Base-by-base conservation (phyloP, 64 coral and sea anemone species). In the Montipora sp. region DNA sequence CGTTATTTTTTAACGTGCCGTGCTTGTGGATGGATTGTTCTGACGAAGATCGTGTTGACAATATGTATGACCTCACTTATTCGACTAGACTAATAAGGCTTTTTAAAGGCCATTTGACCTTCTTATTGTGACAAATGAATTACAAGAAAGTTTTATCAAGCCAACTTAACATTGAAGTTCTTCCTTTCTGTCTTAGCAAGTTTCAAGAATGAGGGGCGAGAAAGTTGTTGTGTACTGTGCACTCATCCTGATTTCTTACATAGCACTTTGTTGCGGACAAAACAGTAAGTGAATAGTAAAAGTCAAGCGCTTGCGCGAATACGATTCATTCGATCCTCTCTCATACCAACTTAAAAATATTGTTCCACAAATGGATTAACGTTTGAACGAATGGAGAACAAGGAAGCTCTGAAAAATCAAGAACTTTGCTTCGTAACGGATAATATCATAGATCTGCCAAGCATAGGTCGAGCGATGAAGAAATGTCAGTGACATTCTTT, bases 21-120 rank as follows among this genome's bases (percentile, higher is more conserved):
- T 85, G 82, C 82, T 85, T 85, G 82, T 85, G 82, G 82, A 9
- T 85, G 8, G 19, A 85, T 85, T 85, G 82, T 85, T 63, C 13
- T 0, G 27, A 36, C 14, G 61, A 16, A 49, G 18, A 0, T 48
- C 67, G 8, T 20, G 18, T 18, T 18, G 65, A 48, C 45, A 48
- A 85, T 45, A 45, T 59, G 61, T 71, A 85, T 70, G 61, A 51
- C 82, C 60, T 85, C 46, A 85, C 75, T 19, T 6, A 77, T 6
- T 5, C 12, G 13, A 18, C 58, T 36, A 18, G 20, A 36, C 45
- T 45, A 57, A 57, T 36, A 36, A 36, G 27, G 27, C 27, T 36
- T 36, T 36, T 63, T 13, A 46, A 70, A 44, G 65, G 14, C 82
- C 49, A 71, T 84, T 49, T 85, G 44, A 71, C 82, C 45, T 85